Base-by-base conservation (phyloP, 2,797 vertebrate genomes). In the Enteromius fasciolatus region DNA sequence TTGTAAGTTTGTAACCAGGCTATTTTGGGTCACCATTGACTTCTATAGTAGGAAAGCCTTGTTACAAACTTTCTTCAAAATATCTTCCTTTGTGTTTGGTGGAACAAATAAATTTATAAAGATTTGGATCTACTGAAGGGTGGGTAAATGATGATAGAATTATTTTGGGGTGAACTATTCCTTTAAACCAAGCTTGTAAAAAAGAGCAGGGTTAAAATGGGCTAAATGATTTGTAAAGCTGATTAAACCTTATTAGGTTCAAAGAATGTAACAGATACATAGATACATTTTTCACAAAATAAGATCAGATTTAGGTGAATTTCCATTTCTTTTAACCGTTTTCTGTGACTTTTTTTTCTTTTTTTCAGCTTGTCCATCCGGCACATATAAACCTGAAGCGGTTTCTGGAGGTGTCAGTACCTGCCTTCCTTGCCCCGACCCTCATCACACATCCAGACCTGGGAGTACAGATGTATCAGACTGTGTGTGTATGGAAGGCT, bases 321-420 rank as follows among this genome's bases (percentile, higher is more conserved):
- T 74, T 23, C 18, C 3, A 39, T 36, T 36, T 11, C 25, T 41
- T 44, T 48, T 12, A 28, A 15, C 52, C 23, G 46, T 36, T 86
- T 14, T 80, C n/a, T 64, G 7, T 76, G 4, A 33, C 20, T 28
- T n/a, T 48, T n/a, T 48, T 66, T 61, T 50, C 15, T 31, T 23
- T 85, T 70, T 82, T 11, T 69, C 89, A 99, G 97, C 96, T 12
- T 99, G 98, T 88, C 97, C 98, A 12, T 88, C 97, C 4, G 96
- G 97, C 67, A 99, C 97, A 0, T 99, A 97, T 86, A 99, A 99
- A 87, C 95, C 96, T 12, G 96, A 97, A 90, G 95, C 94, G 48
- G 92, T 94, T 4, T 97, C 97, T 3, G 98, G 98, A 87, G 97
- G 97, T 82, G 90, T 95, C 78, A 94, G 95, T 83, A 97, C 96